Base-by-base conservation (phyloP, 2,888 invertebrate species). In the Lasioglossum lativentre region DNA sequence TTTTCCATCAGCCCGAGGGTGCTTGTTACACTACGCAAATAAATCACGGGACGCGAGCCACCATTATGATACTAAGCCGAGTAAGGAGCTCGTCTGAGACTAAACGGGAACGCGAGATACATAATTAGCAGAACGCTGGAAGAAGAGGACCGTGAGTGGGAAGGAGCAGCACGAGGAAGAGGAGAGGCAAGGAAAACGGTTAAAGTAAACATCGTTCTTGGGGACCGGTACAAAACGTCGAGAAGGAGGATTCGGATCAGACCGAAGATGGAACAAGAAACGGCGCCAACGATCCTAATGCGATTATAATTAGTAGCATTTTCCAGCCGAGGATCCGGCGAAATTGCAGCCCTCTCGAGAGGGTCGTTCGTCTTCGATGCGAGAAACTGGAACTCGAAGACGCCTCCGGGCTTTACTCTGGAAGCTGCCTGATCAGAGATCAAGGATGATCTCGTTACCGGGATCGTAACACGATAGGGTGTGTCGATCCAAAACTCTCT, bases 401-500 rank as follows among this genome's bases (percentile, higher is more conserved):
- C 71, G 80, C 74, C 86, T 85, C 70, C 75, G 66, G 82, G 72
- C 80, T 84, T 83, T 85, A 87, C 88, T 87, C 86, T 83, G 38
- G 68, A 86, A 82, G 68, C 78, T 80, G 85, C 73, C 78, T 68
- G 83, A 70, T 73, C 81, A 74, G 71, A 66, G 83, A 88, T 81
- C 85, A 78, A 87, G 75, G 86, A 89, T 87, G 89, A 92, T 93
- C 91, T 93, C 87, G 90, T 92, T 91, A 90, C 86, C 81, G 83
- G 75, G 89, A 89, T 90, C 84, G 89, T 91, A 91, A 91, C 83
- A 47, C 82, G 92, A 93, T 89, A 91, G 85, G 79, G 82, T 82
- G 83, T 59, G 80, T 56, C 82, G 88, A 89, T 90, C 85, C 88
- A 80, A 90, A 90, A 88, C 78, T 87, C 89, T 63, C 80, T 74